A percentile compares a stretch with the other conserved stretches of the same genome.
phyloP scores from a whole-genome alignment of 2,113 vertebrate species.

The Stomatorhinus ivindoensis region DNA sequence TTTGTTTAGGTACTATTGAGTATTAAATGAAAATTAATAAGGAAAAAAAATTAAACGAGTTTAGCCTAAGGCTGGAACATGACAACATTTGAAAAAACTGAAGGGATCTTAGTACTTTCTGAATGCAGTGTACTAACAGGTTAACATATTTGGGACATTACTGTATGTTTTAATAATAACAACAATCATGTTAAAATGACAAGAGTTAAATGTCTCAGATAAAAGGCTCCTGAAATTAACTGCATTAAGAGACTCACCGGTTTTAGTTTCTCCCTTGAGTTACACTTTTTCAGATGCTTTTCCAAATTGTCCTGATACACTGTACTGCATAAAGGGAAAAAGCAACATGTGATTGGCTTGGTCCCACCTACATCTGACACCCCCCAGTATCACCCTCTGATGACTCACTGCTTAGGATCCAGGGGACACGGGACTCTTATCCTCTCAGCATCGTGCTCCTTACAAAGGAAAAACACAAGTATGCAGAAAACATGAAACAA shows the following conservation, averaged over 20 bases:
- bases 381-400: neutral
- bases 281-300: slow-evolving; percentile 91
- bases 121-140: neutral
- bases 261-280: slow-evolving; percentile 81
- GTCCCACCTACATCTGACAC: neutral
- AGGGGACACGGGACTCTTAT: slow-evolving; percentile 82
- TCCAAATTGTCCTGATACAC: slow-evolving; percentile 80
- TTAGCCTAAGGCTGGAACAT: neutral
- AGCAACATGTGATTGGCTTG: neutral
- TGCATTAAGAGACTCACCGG: slow-evolving; percentile 64
- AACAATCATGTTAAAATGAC: neutral
- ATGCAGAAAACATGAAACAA: neutral
- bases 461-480: neutral
- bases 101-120: neutral
- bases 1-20: neutral
- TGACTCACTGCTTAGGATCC: slow-evolving; percentile 90
- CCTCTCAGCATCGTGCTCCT: slow-evolving; percentile 60
- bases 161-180: neutral
- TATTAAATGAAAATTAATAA: neutral
- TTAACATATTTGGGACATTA: neutral
- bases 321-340: slow-evolving; percentile 59
- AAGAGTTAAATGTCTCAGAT: neutral
- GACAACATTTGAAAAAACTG: neutral
- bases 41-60: neutral
- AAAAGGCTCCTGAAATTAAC: neutral